phyloP scores from a whole-genome alignment of 1,140 invertebrate genomes.

The Panagrolaimus sp. region DNA sequence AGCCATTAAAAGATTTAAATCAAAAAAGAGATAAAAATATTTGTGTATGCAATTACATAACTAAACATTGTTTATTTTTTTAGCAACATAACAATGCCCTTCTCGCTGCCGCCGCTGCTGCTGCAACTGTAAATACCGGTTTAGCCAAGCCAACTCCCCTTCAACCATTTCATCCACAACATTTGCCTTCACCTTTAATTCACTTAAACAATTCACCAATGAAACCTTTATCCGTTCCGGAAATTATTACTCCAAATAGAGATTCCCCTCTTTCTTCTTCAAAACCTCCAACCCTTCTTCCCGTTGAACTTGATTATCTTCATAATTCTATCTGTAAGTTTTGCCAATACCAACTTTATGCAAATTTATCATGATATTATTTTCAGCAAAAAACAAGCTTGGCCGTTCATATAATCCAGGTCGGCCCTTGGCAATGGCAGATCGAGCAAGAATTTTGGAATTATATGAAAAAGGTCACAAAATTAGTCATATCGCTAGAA shows the following conservation, averaged over 20 bases:
- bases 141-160: no score
- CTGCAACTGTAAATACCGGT: no score
- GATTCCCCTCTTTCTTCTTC: neutral
- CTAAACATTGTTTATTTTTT: no score
- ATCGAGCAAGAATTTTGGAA: conserved; percentile 41
- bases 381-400: conserved; percentile 46
- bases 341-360: no score
- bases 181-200: neutral
- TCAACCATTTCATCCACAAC: no score
- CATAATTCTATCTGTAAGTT: neutral
- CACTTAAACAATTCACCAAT: neutral
- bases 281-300: neutral
- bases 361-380: neutral
- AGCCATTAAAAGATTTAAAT: no score
- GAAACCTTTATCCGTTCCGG: conserved; percentile 8
- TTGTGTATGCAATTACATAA: no score
- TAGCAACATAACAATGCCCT: no score
- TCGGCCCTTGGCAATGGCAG: conserved; percentile 42
- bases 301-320: neutral
- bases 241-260: neutral
- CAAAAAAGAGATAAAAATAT: no score
- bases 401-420: conserved; percentile 45
- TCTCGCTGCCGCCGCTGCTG: no score
- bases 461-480: conserved; percentile 44
- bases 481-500: conserved; percentile 46